Conservation (phyloP, 2,113 vertebrate genomes). For the Pseudorhombus dupliciocellatus region DNA sequence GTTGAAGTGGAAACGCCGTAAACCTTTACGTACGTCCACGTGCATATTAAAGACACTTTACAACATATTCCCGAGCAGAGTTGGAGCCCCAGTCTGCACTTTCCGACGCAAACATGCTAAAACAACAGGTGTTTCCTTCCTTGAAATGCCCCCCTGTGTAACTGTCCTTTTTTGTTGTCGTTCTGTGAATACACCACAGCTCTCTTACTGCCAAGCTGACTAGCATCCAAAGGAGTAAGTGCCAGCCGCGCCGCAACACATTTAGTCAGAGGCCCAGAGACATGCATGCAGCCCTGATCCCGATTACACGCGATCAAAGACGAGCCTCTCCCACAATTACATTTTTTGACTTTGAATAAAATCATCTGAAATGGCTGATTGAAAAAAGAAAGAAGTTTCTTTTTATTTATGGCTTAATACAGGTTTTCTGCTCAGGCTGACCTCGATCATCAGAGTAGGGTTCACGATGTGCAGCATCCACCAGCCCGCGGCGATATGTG, state of each 20-base stretch:
- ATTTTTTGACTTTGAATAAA: slow-evolving; percentile 69
- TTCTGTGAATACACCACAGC: slow-evolving; percentile 64
- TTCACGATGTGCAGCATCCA: slow-evolving; percentile 68
- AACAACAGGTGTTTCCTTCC: slow-evolving; percentile 71
- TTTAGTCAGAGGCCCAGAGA: slow-evolving; percentile 69
- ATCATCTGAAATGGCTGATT: slow-evolving; percentile 75
- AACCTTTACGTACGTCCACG: not conserved
- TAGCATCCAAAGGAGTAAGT: slow-evolving; percentile 72
- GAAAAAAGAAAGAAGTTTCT: slow-evolving; percentile 74
- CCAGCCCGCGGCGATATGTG: slow-evolving; percentile 78
- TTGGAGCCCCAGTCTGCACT: not conserved
- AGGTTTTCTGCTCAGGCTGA: slow-evolving; percentile 77
- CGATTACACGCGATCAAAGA: slow-evolving; percentile 78
- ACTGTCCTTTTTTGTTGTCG: slow-evolving; percentile 64
- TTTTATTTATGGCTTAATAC: slow-evolving; percentile 56
- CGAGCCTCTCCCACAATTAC: slow-evolving; percentile 67
- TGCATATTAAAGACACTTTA: slow-evolving; percentile 12
- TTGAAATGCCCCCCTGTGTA: slow-evolving; percentile 57
- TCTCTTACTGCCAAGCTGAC: slow-evolving; percentile 72
- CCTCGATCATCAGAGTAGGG: slow-evolving; percentile 75
- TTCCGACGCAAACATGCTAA: slow-evolving; percentile 54
- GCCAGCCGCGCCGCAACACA: slow-evolving; percentile 70
- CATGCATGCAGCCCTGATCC: slow-evolving; percentile 70
- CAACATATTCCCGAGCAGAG: slow-evolving; percentile 16
- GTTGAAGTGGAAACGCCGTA: not conserved